Percentiles rank a stretch among this genome's conserved stretches.
These are phyloP conservation scores for Agapostemon virescens DNA, from an alignment of 2,888 invertebrate genomes.

Conservation along the genomic window DNA sequence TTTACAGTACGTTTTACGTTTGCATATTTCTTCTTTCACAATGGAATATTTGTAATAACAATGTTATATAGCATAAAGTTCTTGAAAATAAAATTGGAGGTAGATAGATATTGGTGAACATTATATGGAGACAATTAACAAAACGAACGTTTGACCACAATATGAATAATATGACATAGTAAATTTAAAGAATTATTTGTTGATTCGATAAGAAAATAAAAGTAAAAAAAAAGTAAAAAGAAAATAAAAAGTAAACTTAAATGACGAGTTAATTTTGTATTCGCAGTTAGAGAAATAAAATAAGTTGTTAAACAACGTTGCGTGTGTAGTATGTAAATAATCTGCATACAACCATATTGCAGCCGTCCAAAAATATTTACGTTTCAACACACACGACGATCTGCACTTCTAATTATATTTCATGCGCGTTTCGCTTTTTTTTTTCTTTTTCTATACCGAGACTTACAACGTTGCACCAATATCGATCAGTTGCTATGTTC, in stretches of 20 bases:
- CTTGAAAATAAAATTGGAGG: too few species aligned
- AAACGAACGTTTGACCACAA: too few species aligned
- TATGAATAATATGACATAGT: neutral
- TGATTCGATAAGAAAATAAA: neutral
- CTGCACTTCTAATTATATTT: conserved; percentile 24
- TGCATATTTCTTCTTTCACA: too few species aligned
- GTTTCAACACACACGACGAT: neutral
- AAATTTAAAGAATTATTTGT: neutral
- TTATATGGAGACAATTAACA: too few species aligned
- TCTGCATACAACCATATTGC: too few species aligned
- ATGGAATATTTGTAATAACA: too few species aligned
- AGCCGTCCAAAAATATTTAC: neutral
- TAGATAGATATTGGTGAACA: too few species aligned
- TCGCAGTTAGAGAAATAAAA: neutral
- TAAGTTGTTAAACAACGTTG: neutral
- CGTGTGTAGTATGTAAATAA: too few species aligned
- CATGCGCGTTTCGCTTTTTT: neutral
- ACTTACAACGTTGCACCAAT: conserved; percentile 39
- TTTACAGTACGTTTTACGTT: too few species aligned
- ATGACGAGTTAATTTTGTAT: neutral
- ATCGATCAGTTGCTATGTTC: conserved; percentile 36
- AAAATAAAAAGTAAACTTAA: too few species aligned
- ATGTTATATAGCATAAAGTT: too few species aligned
- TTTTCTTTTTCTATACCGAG: conserved; percentile 9
- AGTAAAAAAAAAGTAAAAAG: too few species aligned